phyloP scores from a whole-genome alignment of 2,888 invertebrate species.

The Epicampocera succincta region DNA sequence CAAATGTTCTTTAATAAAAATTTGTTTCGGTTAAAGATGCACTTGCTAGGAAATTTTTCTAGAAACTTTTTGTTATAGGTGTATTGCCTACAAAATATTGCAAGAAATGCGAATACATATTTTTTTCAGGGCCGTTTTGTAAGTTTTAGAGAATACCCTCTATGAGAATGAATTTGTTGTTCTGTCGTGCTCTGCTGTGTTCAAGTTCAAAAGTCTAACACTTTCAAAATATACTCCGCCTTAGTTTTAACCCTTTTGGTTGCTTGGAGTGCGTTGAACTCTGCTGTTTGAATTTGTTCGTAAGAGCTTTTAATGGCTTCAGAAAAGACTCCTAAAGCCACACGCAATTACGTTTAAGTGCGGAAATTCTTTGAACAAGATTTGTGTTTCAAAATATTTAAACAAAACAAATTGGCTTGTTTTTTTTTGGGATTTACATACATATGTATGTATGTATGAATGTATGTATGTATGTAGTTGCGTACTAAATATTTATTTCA shows the following conservation, averaged over 20 bases:
- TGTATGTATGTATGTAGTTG: too few relatives aligned
- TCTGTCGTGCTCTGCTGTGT: not conserved
- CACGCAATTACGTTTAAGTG: slow-evolving; percentile 52
- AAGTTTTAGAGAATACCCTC: slow-evolving; percentile 5
- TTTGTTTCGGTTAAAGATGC: too few relatives aligned
- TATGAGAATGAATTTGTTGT: not conserved
- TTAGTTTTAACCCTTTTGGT: slow-evolving; percentile 18
- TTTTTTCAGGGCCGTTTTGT: too few relatives aligned
- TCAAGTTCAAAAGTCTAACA: slow-evolving; percentile 48
- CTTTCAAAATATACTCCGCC: slow-evolving; percentile 24
- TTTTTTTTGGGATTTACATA: slow-evolving; percentile 20
- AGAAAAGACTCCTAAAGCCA: slow-evolving; percentile 61
- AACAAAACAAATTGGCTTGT: not conserved
- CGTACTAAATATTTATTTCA: slow-evolving; percentile 48
- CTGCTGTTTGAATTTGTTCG: slow-evolving; percentile 33
- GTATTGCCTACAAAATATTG: too few relatives aligned
- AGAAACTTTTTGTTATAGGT: too few relatives aligned
- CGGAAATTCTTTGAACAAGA: slow-evolving; percentile 62
- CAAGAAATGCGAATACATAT: too few relatives aligned
- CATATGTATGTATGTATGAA: too few relatives aligned
- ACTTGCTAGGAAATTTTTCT: too few relatives aligned
- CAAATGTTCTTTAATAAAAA: too few relatives aligned
- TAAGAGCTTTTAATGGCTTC: slow-evolving; percentile 51
- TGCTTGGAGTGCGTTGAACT: slow-evolving; percentile 20
- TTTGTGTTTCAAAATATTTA: slow-evolving; percentile 1